phyloP scores from a whole-genome alignment of 2,113 vertebrate genomes.

The Calyptommatus sinebrachiatus region DNA sequence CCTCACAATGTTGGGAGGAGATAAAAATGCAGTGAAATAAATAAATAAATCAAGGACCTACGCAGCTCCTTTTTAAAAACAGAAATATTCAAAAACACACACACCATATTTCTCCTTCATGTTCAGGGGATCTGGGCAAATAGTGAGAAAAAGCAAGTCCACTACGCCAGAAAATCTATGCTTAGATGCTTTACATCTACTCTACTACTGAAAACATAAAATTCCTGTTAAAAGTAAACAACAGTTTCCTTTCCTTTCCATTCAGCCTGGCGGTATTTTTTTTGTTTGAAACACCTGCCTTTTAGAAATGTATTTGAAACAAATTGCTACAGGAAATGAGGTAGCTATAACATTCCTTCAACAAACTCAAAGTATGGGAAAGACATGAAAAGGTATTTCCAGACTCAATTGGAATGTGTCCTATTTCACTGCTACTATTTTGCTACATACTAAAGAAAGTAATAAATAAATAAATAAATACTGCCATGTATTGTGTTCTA shows the following conservation, averaged over 20 bases:
- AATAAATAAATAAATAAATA: conserved; percentile 10
- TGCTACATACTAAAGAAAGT: conserved; percentile 10
- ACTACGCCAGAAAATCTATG: not conserved
- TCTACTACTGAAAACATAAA: conserved; percentile 25
- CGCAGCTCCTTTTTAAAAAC: too few relatives aligned
- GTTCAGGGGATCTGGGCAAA: not conserved
- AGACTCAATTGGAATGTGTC: conserved; percentile 15
- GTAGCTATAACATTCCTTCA: conserved; percentile 40
- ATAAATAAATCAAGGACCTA: too few relatives aligned
- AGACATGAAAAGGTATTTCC: conserved; percentile 42
- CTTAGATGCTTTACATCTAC: not conserved
- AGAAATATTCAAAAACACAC: too few relatives aligned
- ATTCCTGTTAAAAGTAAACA: not conserved
- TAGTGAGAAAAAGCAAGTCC: not conserved
- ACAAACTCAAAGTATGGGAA: conserved; percentile 42
- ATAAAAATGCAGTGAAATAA: too few relatives aligned
- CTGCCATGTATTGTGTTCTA: conserved; percentile 40
- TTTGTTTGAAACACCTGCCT: conserved; percentile 17
- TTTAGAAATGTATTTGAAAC: conserved; percentile 43
- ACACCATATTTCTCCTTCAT: not conserved
- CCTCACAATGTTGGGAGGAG: too few relatives aligned
- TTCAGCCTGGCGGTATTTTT: conserved; percentile 33
- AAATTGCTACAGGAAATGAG: conserved; percentile 51
- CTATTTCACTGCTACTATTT: conserved; percentile 13
- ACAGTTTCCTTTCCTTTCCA: conserved; percentile 12